Evolutionary conservation across 2,888 invertebrate species (phyloP).

Genomic region (Drosophila yooni): DNA sequence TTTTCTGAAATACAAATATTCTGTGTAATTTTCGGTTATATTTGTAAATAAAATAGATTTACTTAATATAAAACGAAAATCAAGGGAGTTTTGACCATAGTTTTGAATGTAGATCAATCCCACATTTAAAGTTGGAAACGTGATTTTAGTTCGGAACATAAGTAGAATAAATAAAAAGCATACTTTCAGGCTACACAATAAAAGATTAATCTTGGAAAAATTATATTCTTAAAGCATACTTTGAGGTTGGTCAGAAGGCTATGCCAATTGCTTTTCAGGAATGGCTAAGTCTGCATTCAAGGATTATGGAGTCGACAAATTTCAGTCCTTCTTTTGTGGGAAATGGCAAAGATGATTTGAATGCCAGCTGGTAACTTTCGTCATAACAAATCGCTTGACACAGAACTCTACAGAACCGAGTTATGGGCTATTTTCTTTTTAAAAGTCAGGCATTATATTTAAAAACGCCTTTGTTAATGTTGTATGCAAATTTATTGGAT

Average conservation of each 20-base stretch:
- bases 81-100: too few relatives aligned
- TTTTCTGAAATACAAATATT: slow-evolving; percentile 22
- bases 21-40: not conserved
- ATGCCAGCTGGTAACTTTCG: not conserved
- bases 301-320: not conserved
- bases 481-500: slow-evolving; percentile 61
- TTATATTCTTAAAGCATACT: not conserved
- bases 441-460: not conserved
- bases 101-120: too few relatives aligned
- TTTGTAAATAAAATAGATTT: not conserved
- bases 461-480: slow-evolving; percentile 1
- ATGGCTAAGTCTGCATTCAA: not conserved
- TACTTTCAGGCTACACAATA: not conserved
- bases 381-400: not conserved
- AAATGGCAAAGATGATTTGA: not conserved
- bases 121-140: too few relatives aligned
- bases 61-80: not conserved
- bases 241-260: not conserved
- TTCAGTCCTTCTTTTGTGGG: not conserved
- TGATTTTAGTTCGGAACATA: too few relatives aligned
- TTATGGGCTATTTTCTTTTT: not conserved
- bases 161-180: not conserved
- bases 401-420: not conserved
- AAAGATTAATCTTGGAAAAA: not conserved
- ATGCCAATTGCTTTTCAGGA: not conserved